Percentiles rank a stretch among this genome's conserved stretches.
phyloP scores from a whole-genome alignment of 2,888 invertebrate species.

The Agrochola macilenta region DNA sequence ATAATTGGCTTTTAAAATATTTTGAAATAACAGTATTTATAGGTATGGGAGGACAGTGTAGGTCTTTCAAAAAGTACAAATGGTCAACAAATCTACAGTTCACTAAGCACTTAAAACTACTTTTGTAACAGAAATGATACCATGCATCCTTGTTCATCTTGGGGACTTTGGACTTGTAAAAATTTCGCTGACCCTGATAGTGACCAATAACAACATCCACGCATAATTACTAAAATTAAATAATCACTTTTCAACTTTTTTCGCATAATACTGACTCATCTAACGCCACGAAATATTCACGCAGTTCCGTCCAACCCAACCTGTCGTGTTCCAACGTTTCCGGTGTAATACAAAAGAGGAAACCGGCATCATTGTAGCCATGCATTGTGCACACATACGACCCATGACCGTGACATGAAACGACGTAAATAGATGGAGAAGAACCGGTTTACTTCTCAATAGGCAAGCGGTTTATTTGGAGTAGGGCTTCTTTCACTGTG shows the following conservation, averaged over 20 bases:
- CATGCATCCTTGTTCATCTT: not conserved
- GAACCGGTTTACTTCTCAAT: constrained; percentile 47
- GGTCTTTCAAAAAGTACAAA: no score
- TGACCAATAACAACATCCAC: not conserved
- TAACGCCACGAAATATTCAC: constrained; percentile 35
- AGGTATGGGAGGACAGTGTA: no score
- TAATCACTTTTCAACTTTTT: constrained; percentile 20
- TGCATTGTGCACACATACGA: constrained; percentile 34
- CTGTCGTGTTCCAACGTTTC: constrained; percentile 45
- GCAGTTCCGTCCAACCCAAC: constrained; percentile 50
- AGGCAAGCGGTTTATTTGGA: constrained; percentile 19
- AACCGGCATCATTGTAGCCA: constrained; percentile 10
- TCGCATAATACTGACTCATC: constrained; percentile 42
- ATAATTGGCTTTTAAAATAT: no score
- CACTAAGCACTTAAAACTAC: not conserved
- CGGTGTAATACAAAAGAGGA: constrained; percentile 46
- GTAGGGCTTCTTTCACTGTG: constrained; percentile 17
- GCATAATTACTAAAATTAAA: not conserved
- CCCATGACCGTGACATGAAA: constrained; percentile 69
- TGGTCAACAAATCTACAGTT: no score
- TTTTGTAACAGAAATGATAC: not conserved
- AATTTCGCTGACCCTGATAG: not conserved
- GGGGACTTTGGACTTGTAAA: not conserved
- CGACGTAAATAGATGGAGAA: constrained; percentile 23
- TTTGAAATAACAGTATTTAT: no score